Evolutionary conservation across 2,797 vertebrate species (phyloP).

Genomic region (Sphenodon punctatus): DNA sequence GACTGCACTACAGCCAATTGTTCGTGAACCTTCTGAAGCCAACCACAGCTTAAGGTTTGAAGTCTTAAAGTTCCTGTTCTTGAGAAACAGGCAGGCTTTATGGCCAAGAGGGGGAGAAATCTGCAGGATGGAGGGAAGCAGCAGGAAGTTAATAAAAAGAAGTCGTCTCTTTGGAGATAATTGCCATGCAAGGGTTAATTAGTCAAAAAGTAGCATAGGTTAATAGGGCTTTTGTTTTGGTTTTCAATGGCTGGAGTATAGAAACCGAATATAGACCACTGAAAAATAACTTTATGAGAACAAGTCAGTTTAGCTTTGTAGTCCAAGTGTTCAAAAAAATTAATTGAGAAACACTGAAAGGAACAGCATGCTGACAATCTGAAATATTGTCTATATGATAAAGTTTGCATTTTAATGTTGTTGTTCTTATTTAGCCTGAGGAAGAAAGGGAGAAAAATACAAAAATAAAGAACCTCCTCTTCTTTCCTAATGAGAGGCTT

Average conservation of each 20-base stretch:
- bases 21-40: background rate
- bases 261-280: conserved; percentile 51
- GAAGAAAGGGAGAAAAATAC: background rate
- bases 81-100: background rate
- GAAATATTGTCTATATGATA: background rate
- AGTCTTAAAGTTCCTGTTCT: fast-evolving
- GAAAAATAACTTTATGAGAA: conserved; percentile 68
- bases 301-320: conserved; percentile 55
- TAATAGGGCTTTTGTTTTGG: conserved; percentile 67
- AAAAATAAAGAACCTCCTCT: background rate
- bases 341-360: conserved; percentile 35
- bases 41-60: fast-evolving
- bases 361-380: background rate
- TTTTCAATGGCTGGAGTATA: conserved; percentile 54
- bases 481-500: background rate
- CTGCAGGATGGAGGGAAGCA: background rate
- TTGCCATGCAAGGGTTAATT: conserved; percentile 54
- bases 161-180: conserved; percentile 31
- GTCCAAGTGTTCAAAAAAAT: conserved; percentile 45
- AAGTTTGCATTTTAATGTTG: background rate
- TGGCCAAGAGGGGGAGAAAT: background rate
- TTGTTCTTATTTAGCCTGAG: background rate
- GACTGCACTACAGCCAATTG: background rate
- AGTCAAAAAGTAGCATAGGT: conserved; percentile 53
- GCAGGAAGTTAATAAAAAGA: conserved; percentile 42